Percentiles rank a stretch among this genome's conserved stretches.
These are phyloP conservation scores for Halcyon malimbica DNA, from an alignment of 2,113 vertebrate genomes.

Conservation along the genomic window DNA sequence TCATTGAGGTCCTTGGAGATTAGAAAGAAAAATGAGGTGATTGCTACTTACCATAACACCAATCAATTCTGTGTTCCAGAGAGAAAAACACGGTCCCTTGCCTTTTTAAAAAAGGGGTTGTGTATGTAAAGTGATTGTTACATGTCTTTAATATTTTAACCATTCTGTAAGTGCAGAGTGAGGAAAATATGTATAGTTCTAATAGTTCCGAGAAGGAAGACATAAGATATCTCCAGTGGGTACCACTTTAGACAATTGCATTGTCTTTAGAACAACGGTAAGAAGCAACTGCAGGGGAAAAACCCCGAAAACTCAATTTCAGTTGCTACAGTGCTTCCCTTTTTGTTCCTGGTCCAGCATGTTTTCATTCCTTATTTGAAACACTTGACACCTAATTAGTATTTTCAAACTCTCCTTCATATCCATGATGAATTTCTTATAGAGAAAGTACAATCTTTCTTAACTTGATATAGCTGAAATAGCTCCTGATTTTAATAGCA, in stretches of 20 bases:
- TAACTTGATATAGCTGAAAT: background rate
- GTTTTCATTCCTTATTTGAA: background rate
- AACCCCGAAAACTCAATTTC: background rate
- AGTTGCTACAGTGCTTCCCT: background rate
- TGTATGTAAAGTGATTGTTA: background rate
- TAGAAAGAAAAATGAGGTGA: background rate
- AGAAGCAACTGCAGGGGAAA: background rate
- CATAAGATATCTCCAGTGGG: rapidly evolving
- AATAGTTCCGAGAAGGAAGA: background rate
- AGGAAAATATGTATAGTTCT: background rate
- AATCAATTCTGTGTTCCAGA: background rate
- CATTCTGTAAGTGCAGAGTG: background rate
- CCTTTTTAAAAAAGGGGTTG: background rate
- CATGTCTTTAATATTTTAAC: background rate
- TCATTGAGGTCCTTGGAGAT: background rate
- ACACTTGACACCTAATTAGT: background rate
- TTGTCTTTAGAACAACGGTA: background rate
- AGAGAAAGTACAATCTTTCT: background rate
- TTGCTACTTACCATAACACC: background rate
- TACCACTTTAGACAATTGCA: too few relatives aligned
- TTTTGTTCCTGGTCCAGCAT: background rate
- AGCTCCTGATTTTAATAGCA: background rate
- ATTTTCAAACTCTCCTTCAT: background rate
- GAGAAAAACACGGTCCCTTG: background rate
- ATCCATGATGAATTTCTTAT: background rate